Percentiles rank a stretch among this genome's conserved stretches.
These are phyloP conservation scores for Limnephilus lunatus DNA, from an alignment of 2,888 invertebrate genomes.

Conservation along the genomic window DNA sequence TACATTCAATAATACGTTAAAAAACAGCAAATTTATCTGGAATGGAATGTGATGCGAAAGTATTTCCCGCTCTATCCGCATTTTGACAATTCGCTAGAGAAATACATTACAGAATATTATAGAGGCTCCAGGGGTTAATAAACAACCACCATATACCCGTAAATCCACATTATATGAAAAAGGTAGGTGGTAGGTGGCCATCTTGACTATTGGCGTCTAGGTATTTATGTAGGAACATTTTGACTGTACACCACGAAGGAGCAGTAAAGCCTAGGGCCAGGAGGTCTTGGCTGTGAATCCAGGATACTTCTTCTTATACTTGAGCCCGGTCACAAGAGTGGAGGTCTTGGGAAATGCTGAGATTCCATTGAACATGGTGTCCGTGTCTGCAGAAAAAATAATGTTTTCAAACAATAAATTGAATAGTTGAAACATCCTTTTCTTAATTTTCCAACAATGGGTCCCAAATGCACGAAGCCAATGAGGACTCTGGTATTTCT, in stretches of 20 bases:
- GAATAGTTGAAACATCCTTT: background rate
- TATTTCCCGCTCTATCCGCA: no score
- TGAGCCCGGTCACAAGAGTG: slow-evolving; percentile 89
- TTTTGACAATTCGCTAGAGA: no score
- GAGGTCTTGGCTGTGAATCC: slow-evolving; percentile 82
- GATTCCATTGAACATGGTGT: slow-evolving; percentile 84
- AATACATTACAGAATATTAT: no score
- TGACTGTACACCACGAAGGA: background rate
- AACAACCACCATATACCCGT: background rate
- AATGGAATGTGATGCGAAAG: no score
- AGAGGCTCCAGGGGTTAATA: background rate
- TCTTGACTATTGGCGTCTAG: background rate
- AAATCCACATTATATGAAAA: background rate
- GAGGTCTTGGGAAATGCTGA: slow-evolving; percentile 92
- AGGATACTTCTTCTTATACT: slow-evolving; percentile 88
- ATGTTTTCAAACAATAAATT: background rate
- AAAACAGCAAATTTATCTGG: no score
- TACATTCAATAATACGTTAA: no score
- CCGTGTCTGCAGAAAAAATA: slow-evolving; percentile 77
- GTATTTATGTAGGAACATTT: background rate
- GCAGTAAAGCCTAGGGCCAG: slow-evolving; percentile 73
- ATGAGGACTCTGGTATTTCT: no score
- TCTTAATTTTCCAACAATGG: background rate
- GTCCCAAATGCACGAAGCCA: background rate
- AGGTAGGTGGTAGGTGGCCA: background rate